Conservation (phyloP, 1,140 invertebrate species). For the Ptiloglossa arizonensis region DNA sequence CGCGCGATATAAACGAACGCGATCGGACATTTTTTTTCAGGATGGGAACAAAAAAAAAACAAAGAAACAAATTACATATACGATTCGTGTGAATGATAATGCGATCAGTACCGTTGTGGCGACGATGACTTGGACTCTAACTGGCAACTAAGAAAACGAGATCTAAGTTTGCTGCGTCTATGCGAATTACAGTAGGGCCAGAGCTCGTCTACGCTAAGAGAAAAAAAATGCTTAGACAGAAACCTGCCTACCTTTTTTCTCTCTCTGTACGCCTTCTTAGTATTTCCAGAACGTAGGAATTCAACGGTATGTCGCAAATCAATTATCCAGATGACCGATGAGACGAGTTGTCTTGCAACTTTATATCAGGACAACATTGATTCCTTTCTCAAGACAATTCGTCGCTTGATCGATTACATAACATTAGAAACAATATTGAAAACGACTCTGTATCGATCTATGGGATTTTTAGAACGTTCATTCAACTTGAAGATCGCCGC, state of each 20-base stretch:
- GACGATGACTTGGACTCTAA: constrained; percentile 17
- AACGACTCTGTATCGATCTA: too few relatives aligned
- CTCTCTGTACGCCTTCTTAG: constrained; percentile 26
- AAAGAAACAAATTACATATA: not conserved
- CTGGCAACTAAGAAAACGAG: constrained; percentile 23
- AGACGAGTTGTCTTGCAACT: not conserved
- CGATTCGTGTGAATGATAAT: not conserved
- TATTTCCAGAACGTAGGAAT: constrained; percentile 2
- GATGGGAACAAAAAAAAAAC: not conserved
- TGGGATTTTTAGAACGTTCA: too few relatives aligned
- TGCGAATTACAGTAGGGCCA: constrained; percentile 50
- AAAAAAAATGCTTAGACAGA: constrained; percentile 11
- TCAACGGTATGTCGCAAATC: not conserved
- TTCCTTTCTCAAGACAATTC: not conserved
- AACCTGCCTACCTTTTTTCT: constrained; percentile 39
- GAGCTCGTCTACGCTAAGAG: constrained; percentile 52
- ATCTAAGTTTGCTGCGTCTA: constrained; percentile 48
- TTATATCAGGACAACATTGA: not conserved
- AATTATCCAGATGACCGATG: not conserved
- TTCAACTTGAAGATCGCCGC: too few relatives aligned
- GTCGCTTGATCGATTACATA: not conserved
- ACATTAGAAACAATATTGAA: too few relatives aligned
- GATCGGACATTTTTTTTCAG: not conserved
- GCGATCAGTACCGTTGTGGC: not conserved
- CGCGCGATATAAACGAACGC: constrained; percentile 6